Conservation (phyloP, 2,797 vertebrate genomes). For the Sciaenops ocellatus region DNA sequence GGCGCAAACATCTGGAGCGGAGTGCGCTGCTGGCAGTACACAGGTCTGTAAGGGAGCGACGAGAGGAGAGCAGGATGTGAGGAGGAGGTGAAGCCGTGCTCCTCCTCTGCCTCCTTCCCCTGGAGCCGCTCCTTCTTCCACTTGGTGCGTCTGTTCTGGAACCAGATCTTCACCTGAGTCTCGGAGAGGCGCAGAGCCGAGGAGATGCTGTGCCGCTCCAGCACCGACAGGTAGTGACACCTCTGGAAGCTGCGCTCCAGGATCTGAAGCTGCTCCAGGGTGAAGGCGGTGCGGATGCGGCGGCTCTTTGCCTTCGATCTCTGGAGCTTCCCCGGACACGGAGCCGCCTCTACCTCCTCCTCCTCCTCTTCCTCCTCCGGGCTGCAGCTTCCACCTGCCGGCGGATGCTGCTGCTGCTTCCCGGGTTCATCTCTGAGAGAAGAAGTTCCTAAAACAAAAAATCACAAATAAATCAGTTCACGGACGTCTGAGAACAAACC, state of each 20-base stretch:
- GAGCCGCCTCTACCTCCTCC: constrained; percentile 13
- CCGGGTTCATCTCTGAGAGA: background rate
- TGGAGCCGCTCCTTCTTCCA: constrained; percentile 85
- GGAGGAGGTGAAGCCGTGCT: constrained; percentile 1
- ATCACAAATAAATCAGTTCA: background rate
- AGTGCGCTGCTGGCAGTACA: constrained; percentile 46
- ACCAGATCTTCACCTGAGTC: constrained; percentile 90
- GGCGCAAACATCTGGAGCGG: constrained; percentile 62
- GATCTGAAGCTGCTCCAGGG: constrained; percentile 80
- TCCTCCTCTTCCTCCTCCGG: constrained; percentile 14
- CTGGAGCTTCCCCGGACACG: background rate
- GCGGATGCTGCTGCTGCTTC: constrained; percentile 8
- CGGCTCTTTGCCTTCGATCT: constrained; percentile 60
- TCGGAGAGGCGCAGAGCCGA: constrained; percentile 79
- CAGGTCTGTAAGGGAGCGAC: constrained; percentile 19
- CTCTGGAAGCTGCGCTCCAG: constrained; percentile 84
- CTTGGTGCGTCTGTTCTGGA: constrained; percentile 88
- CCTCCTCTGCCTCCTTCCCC: constrained; percentile 45
- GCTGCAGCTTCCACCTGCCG: constrained; percentile 23
- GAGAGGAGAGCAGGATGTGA: constrained; percentile 3
- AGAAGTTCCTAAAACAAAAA: constrained; percentile 22
- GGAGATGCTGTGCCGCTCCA: constrained; percentile 83
- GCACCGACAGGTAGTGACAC: constrained; percentile 85
- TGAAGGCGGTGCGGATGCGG: constrained; percentile 85
- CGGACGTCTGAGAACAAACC: no score